Conservation (phyloP, 1,140 invertebrate species). For the Habropoda laboriosa region DNA sequence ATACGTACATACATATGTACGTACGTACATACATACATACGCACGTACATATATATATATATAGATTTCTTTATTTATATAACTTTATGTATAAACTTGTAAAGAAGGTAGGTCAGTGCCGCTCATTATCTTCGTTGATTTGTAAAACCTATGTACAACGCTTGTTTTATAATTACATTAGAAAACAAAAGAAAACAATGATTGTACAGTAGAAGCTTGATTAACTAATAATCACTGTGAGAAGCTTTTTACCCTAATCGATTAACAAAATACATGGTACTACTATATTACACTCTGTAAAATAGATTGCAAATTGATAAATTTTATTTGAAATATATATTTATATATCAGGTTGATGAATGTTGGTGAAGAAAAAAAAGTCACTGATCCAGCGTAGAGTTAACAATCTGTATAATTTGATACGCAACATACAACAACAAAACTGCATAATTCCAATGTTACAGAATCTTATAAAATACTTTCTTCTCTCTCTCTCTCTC, state of each 20-base stretch:
- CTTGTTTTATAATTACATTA: neutral
- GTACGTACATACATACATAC: constrained; percentile 55
- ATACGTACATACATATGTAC: constrained; percentile 69
- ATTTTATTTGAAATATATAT: too few relatives aligned
- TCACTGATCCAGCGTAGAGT: neutral
- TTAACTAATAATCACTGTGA: neutral
- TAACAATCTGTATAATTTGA: constrained; percentile 43
- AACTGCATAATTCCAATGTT: constrained; percentile 12
- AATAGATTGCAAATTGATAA: neutral
- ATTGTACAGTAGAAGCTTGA: constrained; percentile 48
- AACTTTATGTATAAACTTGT: constrained; percentile 70
- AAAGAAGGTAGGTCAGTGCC: constrained; percentile 43
- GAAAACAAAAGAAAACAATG: neutral
- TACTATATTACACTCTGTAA: neutral
- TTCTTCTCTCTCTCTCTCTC: too few relatives aligned
- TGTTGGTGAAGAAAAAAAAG: constrained; percentile 10
- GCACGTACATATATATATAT: constrained; percentile 60
- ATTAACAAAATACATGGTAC: neutral
- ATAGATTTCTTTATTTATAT: constrained; percentile 53
- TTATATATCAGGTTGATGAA: too few relatives aligned
- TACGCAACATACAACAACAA: constrained; percentile 37
- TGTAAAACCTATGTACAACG: constrained; percentile 54
- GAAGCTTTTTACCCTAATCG: neutral
- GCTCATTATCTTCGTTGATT: constrained; percentile 47
- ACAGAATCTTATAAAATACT: constrained; percentile 20